Percentiles rank a stretch among this genome's conserved stretches.
phyloP scores from a whole-genome alignment of 1,140 invertebrate genomes.

The Elymnias hypermnestra region DNA sequence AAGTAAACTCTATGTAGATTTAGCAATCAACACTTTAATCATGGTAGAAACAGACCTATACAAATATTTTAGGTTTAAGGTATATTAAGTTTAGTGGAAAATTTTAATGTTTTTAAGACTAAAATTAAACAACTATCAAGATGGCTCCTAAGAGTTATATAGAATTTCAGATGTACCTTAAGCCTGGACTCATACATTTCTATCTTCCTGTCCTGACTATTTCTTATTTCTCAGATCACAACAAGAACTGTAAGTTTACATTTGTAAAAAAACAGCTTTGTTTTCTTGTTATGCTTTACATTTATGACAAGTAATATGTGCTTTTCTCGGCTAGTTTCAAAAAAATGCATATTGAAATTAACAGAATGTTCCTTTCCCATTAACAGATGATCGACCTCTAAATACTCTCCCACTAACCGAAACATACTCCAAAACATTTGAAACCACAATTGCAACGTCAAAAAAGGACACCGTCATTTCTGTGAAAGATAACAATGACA shows the following conservation, averaged over 20 bases:
- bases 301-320: conserved; percentile 1
- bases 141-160: too few relatives aligned
- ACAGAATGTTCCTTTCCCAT: conserved; percentile 52
- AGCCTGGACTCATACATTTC: conserved; percentile 8
- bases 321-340: neutral
- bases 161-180: neutral
- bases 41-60: conserved; percentile 17
- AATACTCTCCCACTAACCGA: conserved; percentile 68
- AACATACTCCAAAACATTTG: conserved; percentile 41
- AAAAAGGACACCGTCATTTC: conserved; percentile 18
- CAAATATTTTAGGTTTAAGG: conserved; percentile 1
- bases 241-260: neutral
- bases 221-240: neutral
- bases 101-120: too few relatives aligned
- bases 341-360: conserved; percentile 16
- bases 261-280: neutral
- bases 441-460: conserved; percentile 33
- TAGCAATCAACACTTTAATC: conserved; percentile 15
- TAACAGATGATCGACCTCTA: conserved; percentile 71
- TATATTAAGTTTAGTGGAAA: neutral
- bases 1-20: conserved; percentile 32
- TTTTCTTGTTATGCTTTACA: neutral
- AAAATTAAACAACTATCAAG: too few relatives aligned
- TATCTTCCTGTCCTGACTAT: neutral
- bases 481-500: neutral